Base-by-base conservation (phyloP, 2,888 invertebrate genomes). In the Tyria jacobaeae region DNA sequence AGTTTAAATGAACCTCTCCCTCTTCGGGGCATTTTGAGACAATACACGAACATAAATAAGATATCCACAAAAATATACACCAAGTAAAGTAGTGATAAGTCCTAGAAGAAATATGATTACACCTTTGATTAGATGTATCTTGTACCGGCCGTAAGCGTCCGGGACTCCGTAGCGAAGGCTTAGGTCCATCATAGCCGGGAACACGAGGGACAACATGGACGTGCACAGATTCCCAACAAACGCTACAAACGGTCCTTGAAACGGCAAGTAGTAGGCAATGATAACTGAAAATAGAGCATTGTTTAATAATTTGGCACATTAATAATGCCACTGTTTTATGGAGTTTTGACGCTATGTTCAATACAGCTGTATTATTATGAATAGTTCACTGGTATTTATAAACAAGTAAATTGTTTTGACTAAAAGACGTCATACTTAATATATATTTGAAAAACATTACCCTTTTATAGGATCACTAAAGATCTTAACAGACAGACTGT, bases 141-240 rank as follows among this genome's bases (percentile, higher is more conserved):
- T 77, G 47, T 66, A 77, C 41, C 61, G 65, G 2, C 90, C 90
- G 48, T 84, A 90, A 3, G 80, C 63, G 6, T 76, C 62, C 1
- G 90, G 90, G 14, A 41, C 37, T 0, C 21, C 31, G 56, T 90
- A 89, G 60, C 81, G 73, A 6, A 91, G 71, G 53, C 88, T 74
- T 1, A 89, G 31, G 39, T 91, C 89, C 89, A 91, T 91, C 39
- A 87, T 54, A 0, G 89, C 87, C 0, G 91, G 91, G 57, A 88
- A 91, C 0, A 90, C 84, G 0, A 91, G 60, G 0, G 85, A 80
- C 5, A 89, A 69, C 58, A 87, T 63, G 0, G 86, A 81, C 0
- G 89, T 89, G 66, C 89, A 89, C 1, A 90, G 69, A 60, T 84
- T 88, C 0, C 90, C 90, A 12, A 88, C 87, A 56, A 90, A 88